phyloP scores from a whole-genome alignment of 2,797 vertebrate species.

The Vultur gryphus region DNA sequence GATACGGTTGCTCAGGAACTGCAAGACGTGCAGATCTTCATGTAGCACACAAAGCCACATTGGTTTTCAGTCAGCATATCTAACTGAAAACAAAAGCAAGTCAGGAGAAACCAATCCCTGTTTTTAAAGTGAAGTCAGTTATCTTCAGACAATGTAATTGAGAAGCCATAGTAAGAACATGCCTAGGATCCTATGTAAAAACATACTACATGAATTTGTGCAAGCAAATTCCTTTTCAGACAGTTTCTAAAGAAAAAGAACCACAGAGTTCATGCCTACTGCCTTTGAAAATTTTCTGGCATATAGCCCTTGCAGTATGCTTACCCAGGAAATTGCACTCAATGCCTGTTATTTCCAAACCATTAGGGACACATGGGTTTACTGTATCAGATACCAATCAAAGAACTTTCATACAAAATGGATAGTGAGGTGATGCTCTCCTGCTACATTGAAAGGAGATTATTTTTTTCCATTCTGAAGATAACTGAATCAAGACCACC shows the following conservation, averaged over 20 bases:
- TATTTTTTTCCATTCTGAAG: neutral
- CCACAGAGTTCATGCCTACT: neutral
- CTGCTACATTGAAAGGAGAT: neutral
- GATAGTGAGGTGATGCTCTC: neutral
- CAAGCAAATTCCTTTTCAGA: neutral
- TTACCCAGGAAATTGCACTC: neutral
- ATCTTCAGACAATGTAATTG: neutral
- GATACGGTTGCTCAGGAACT: neutral
- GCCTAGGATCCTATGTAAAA: neutral
- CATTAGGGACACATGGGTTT: accelerated
- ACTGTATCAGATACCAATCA: neutral
- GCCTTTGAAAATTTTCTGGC: neutral
- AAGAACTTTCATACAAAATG: neutral
- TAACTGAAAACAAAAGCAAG: neutral
- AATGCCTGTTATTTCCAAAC: neutral
- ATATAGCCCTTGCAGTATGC: neutral
- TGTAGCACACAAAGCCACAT: neutral
- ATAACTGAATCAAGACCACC: neutral
- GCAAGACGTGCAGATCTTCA: neutral
- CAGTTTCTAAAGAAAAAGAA: neutral
- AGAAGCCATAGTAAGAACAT: neutral
- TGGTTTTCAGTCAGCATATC: neutral
- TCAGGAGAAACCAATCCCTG: neutral
- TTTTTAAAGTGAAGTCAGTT: neutral
- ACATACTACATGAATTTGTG: neutral